phyloP scores from a whole-genome alignment of 2,113 vertebrate species.

The Rattus rattus region DNA sequence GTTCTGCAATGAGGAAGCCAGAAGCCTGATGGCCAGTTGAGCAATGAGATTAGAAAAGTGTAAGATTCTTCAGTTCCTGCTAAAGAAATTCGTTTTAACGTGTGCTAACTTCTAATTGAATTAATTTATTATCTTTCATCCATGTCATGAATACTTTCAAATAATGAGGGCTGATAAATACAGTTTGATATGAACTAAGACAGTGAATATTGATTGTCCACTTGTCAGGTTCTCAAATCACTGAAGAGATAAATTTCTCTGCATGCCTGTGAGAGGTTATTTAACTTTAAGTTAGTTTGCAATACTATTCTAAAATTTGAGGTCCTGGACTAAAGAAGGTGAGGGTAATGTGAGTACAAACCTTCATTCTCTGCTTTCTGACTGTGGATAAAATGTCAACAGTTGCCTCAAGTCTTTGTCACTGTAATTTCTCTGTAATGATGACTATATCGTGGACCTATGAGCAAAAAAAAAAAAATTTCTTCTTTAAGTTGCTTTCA shows the following conservation, averaged over 20 bases:
- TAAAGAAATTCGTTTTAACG: neutral
- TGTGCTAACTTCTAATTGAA: neutral
- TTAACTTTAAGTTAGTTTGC: neutral
- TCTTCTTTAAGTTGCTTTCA: neutral
- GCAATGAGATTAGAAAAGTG: neutral
- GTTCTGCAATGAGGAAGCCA: neutral
- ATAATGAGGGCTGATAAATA: neutral
- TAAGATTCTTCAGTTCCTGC: neutral
- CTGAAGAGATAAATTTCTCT: neutral
- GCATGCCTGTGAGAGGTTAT: neutral
- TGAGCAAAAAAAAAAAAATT: neutral
- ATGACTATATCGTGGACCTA: neutral
- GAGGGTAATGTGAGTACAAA: too few species aligned
- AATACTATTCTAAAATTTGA: neutral
- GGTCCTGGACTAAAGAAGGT: neutral
- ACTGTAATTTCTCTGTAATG: neutral
- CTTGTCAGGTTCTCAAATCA: neutral
- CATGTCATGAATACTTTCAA: neutral
- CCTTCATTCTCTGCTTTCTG: neutral
- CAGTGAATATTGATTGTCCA: neutral
- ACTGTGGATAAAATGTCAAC: neutral
- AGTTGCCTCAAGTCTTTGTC: neutral
- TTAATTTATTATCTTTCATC: conserved; percentile 21
- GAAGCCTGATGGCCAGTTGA: neutral
- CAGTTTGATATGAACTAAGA: neutral